Percentiles rank a stretch among this genome's conserved stretches.
Evolutionary conservation across 2,113 vertebrate species (phyloP).

Genomic region (Colossoma macropomum): DNA sequence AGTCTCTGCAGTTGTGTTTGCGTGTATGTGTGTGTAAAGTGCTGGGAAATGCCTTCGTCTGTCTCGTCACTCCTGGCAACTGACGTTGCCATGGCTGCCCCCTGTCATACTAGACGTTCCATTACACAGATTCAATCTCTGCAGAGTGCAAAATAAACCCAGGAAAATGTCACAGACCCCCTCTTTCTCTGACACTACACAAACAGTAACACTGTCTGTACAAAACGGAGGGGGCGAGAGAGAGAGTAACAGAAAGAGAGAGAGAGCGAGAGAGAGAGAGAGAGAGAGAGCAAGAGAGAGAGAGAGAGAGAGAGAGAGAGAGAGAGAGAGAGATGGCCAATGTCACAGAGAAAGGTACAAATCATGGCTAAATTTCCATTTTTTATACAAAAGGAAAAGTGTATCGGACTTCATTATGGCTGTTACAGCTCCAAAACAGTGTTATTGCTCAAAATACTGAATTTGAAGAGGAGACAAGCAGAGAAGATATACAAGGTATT

Average conservation of each 20-base stretch:
- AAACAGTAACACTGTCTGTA: constrained; percentile 5
- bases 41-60: constrained; percentile 25
- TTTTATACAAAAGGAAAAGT: constrained; percentile 41
- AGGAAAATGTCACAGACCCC: constrained; percentile 31
- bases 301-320: background rate
- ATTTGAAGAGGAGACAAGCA: constrained; percentile 26
- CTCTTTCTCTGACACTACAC: constrained; percentile 13
- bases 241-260: constrained; percentile 7
- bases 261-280: background rate
- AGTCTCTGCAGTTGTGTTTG: background rate
- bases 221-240: background rate
- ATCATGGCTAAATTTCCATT: constrained; percentile 48
- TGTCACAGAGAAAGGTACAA: constrained; percentile 30
- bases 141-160: constrained; percentile 7
- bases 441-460: constrained; percentile 48
- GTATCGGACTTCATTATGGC: constrained; percentile 42
- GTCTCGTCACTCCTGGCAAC: constrained; percentile 42
- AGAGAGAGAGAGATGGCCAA: background rate
- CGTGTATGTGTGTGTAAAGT: background rate
- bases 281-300: background rate
- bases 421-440: constrained; percentile 46
- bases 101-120: constrained; percentile 29
- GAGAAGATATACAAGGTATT: background rate
- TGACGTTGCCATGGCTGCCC: constrained; percentile 37
- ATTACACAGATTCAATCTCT: constrained; percentile 38